phyloP scores from a whole-genome alignment of 2,113 vertebrate genomes.

The Gallinago undulata region DNA sequence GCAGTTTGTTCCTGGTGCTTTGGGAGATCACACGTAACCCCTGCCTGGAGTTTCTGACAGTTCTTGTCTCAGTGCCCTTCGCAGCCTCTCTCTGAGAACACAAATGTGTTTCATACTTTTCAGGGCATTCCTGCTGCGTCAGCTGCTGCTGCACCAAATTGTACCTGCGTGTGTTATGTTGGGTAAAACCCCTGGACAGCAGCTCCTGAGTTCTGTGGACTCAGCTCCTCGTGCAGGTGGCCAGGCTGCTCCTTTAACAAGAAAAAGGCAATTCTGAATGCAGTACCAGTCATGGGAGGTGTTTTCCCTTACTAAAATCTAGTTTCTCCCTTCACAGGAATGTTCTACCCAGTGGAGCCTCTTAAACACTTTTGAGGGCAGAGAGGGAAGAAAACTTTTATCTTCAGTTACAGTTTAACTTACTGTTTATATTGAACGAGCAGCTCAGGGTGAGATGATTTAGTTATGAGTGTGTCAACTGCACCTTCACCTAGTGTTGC shows the following conservation, averaged over 20 bases:
- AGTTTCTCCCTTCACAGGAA: not conserved
- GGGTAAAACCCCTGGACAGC: not conserved
- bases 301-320: not conserved
- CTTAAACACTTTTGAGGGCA: not conserved
- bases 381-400: not conserved
- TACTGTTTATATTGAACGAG: not conserved
- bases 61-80: not conserved
- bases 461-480: too few species aligned
- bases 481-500: fast-evolving
- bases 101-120: fast-evolving
- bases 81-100: not conserved
- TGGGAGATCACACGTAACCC: fast-evolving
- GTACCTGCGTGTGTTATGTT: too few species aligned
- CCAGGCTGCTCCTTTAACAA: not conserved
- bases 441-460: not conserved
- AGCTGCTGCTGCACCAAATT: fast-evolving
- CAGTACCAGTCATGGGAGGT: not conserved
- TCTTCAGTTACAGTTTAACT: not conserved
- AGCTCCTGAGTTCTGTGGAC: fast-evolving
- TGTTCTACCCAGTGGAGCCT: too few species aligned
- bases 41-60: fast-evolving
- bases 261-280: too few species aligned
- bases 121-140: not conserved
- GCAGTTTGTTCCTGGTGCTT: fast-evolving
- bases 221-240: not conserved